A percentile compares a stretch with the other conserved stretches of the same genome.
Conservation (phyloP, 2,888 invertebrate species). For the Autographa gamma region DNA sequence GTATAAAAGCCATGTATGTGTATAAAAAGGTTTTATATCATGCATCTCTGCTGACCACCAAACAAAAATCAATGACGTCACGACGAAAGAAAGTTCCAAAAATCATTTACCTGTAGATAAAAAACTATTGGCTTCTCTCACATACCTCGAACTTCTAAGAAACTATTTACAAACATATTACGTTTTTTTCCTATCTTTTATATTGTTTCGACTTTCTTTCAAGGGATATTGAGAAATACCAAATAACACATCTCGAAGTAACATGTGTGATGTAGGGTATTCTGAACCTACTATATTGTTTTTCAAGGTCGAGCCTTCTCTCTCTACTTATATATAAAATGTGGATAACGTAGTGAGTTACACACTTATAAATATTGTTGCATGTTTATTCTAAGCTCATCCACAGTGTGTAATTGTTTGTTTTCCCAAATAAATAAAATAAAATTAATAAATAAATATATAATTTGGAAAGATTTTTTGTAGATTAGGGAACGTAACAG, state of each 20-base stretch:
- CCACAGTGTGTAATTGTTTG: too few species aligned
- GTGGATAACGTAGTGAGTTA: too few species aligned
- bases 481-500: too few species aligned
- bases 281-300: background rate
- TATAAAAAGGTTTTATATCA: too few species aligned
- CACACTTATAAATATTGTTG: too few species aligned
- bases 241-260: constrained; percentile 51
- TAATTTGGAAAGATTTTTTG: too few species aligned
- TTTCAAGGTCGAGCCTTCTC: too few species aligned
- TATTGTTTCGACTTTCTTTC: constrained; percentile 31
- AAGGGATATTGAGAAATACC: constrained; percentile 56
- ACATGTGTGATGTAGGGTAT: constrained; percentile 22
- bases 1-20: too few species aligned
- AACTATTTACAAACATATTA: constrained; percentile 39
- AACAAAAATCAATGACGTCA: constrained; percentile 3
- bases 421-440: too few species aligned
- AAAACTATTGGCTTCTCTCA: constrained; percentile 28
- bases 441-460: too few species aligned
- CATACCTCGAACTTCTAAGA: constrained; percentile 20
- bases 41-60: background rate
- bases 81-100: background rate
- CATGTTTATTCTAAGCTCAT: too few species aligned
- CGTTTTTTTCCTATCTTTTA: constrained; percentile 25
- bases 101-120: constrained; percentile 26
- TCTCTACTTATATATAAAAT: too few species aligned